phyloP scores from a whole-genome alignment of 2,113 vertebrate species.

The Pelmatolapia mariae region DNA sequence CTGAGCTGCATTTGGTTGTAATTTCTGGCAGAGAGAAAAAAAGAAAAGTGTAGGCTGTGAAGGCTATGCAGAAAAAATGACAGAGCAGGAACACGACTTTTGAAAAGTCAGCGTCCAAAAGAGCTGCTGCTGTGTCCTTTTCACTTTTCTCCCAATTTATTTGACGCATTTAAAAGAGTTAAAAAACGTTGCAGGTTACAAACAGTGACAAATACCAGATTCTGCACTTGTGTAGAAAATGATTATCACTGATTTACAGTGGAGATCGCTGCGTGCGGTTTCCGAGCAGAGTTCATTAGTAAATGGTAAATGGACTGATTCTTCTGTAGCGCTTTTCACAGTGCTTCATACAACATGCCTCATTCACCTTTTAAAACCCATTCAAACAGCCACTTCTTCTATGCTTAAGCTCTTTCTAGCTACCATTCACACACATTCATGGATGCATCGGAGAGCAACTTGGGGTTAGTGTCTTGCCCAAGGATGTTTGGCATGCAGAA shows the following conservation, averaged over 20 bases:
- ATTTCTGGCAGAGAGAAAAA: background rate
- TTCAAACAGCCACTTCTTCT: background rate
- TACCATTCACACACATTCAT: background rate
- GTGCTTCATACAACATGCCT: background rate
- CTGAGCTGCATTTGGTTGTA: background rate
- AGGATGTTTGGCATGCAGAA: background rate
- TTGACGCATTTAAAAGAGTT: background rate
- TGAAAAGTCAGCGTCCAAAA: background rate
- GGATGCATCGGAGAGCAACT: background rate
- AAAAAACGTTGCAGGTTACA: background rate
- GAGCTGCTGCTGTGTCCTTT: background rate
- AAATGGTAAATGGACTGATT: background rate
- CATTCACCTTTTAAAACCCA: background rate
- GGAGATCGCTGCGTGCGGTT: fast-evolving
- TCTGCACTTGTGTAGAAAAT: background rate
- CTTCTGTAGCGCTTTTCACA: background rate
- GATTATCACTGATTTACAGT: fast-evolving
- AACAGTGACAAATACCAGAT: background rate
- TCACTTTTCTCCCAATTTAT: background rate
- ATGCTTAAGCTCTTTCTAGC: background rate
- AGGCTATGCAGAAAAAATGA: background rate
- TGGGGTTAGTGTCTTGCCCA: background rate
- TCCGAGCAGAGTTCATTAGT: background rate
- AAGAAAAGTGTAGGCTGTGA: background rate
- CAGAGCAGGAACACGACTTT: background rate